A percentile compares a stretch with the other conserved stretches of the same genome.
Conservation (phyloP, 1,140 invertebrate genomes). For the Drosophila nikananu region DNA sequence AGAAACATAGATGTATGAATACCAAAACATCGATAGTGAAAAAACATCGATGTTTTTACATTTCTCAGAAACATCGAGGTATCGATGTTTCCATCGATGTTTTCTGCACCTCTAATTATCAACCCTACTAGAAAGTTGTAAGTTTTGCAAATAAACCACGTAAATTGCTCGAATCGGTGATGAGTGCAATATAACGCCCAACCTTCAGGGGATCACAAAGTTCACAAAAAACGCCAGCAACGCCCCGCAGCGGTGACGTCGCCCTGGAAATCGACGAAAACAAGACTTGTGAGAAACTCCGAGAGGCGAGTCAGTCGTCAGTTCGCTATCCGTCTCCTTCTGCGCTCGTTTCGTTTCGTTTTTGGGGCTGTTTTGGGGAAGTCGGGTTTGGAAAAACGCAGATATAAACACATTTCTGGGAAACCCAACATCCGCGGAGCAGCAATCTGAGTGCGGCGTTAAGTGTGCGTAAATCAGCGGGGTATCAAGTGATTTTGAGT, state of each 20-base stretch:
- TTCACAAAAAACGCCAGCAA: slow-evolving; percentile 23
- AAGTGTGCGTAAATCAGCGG: slow-evolving; percentile 59
- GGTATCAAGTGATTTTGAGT: slow-evolving; percentile 32
- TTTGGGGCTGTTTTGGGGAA: slow-evolving; percentile 60
- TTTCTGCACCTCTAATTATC: no score
- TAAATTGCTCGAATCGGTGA: slow-evolving; percentile 12
- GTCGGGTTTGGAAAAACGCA: slow-evolving; percentile 59
- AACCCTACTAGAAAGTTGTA: slow-evolving; percentile 33
- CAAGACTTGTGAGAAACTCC: slow-evolving; percentile 53
- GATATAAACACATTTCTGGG: slow-evolving; percentile 17
- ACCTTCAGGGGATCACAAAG: not conserved
- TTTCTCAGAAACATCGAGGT: no score
- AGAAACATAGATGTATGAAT: no score
- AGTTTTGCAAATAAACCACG: slow-evolving; percentile 35
- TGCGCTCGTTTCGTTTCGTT: slow-evolving; percentile 70
- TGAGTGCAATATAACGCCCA: not conserved
- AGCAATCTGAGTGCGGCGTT: slow-evolving; percentile 24
- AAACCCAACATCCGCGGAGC: slow-evolving; percentile 29
- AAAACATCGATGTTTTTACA: no score
- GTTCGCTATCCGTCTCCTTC: slow-evolving; percentile 71
- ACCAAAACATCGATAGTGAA: no score
- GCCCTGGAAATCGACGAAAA: slow-evolving; percentile 59
- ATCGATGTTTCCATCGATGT: no score
- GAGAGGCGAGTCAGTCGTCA: slow-evolving; percentile 49
- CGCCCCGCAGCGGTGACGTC: slow-evolving; percentile 34